Evolutionary conservation across 2,113 vertebrate genomes (phyloP).

Genomic region (Micromys minutus): DNA sequence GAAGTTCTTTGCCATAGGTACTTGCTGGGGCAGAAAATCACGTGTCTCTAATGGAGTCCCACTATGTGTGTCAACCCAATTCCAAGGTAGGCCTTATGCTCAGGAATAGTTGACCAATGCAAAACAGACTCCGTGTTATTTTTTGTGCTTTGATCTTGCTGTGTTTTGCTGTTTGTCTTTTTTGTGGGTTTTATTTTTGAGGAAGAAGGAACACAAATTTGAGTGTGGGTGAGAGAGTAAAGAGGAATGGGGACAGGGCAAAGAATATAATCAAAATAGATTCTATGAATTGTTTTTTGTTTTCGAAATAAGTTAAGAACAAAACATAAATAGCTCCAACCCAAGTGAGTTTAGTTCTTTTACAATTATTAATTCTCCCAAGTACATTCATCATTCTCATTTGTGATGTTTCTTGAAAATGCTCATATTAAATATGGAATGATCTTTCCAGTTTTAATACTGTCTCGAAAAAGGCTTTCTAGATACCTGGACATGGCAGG

Average conservation of each 20-base stretch:
- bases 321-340: neutral
- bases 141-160: neutral
- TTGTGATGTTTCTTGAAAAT: neutral
- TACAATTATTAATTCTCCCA: neutral
- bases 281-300: neutral
- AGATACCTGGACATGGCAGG: neutral
- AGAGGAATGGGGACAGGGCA: neutral
- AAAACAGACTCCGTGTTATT: neutral
- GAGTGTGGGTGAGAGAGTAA: neutral
- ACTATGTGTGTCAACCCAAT: too few species aligned
- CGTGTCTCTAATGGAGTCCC: too few species aligned
- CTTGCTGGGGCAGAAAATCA: too few species aligned
- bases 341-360: neutral
- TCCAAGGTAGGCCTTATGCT: neutral
- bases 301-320: neutral
- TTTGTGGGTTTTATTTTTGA: neutral
- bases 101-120: neutral
- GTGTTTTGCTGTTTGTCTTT: neutral
- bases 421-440: neutral
- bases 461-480: slow-evolving; percentile 28
- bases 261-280: neutral
- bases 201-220: neutral
- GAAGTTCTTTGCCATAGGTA: neutral
- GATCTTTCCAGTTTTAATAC: neutral
- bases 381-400: neutral